Evolutionary conservation across 2,888 invertebrate species (phyloP).

Genomic region (Mimachlamys varia): DNA sequence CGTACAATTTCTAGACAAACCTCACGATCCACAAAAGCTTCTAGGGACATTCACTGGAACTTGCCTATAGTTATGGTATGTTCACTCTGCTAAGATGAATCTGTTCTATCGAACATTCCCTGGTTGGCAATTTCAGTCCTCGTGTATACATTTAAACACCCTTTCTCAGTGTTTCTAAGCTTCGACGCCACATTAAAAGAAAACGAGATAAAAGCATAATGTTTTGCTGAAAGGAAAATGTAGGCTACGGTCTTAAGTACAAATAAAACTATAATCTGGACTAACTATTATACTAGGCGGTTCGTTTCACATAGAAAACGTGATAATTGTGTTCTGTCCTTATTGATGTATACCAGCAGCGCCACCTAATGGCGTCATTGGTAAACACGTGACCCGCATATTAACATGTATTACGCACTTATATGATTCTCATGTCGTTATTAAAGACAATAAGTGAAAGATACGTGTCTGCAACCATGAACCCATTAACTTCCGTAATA

Average conservation of each 20-base stretch:
- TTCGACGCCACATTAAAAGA: background rate
- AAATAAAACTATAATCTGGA: background rate
- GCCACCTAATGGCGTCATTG: conserved; percentile 1
- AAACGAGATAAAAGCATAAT: background rate
- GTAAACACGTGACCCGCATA: background rate
- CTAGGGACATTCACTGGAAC: background rate
- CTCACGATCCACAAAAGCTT: too few species aligned
- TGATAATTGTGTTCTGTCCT: background rate
- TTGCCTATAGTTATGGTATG: background rate
- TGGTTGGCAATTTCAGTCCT: background rate
- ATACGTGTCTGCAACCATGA: background rate
- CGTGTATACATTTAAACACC: background rate
- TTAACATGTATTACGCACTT: background rate
- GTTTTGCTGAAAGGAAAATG: background rate
- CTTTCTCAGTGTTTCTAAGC: background rate
- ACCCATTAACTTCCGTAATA: background rate
- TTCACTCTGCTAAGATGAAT: background rate
- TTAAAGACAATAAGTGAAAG: background rate
- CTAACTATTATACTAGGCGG: background rate
- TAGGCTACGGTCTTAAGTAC: background rate
- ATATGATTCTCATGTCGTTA: background rate
- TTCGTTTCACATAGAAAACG: background rate
- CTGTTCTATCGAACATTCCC: background rate
- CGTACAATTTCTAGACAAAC: too few species aligned
- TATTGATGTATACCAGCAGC: background rate